phyloP scores from a whole-genome alignment of 64 coral and sea anemone species.

The Pocillopora verrucosa region DNA sequence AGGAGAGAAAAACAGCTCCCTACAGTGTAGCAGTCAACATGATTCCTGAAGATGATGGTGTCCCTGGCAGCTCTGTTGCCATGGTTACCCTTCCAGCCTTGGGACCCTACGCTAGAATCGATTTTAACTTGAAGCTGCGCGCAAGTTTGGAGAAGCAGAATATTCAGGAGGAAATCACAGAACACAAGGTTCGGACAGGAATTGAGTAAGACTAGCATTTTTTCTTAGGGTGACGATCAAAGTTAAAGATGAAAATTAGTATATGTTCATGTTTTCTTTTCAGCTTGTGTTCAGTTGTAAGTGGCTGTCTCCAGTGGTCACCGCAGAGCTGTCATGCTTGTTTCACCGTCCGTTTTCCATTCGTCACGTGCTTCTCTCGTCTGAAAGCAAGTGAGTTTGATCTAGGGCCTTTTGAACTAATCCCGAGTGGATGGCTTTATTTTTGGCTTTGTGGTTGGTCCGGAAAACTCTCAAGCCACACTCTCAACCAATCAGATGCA shows the following conservation, averaged over 20 bases:
- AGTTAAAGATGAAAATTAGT: too few species aligned
- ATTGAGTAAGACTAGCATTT: too few species aligned
- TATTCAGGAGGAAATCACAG: constrained; percentile 53
- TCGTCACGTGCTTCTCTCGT: constrained; percentile 68
- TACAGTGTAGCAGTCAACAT: constrained; percentile 56
- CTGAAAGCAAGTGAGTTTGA: constrained; percentile 60
- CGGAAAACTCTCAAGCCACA: too few species aligned
- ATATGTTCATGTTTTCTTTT: neutral
- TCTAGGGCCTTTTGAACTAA: neutral
- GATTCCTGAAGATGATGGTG: constrained; percentile 48
- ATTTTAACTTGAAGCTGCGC: constrained; percentile 65
- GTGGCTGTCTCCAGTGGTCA: constrained; percentile 64
- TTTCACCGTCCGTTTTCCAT: constrained; percentile 77
- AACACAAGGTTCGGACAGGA: constrained; percentile 22
- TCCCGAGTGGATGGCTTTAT: too few species aligned
- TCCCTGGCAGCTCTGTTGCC: constrained; percentile 41
- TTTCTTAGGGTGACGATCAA: too few species aligned
- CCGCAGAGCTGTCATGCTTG: constrained; percentile 46
- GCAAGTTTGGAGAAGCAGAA: constrained; percentile 80
- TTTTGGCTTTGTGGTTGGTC: too few species aligned
- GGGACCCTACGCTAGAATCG: constrained; percentile 77
- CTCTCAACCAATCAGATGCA: too few species aligned
- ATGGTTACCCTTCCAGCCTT: constrained; percentile 72
- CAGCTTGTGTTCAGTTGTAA: constrained; percentile 68
- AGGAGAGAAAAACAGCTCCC: constrained; percentile 38